Evolutionary conservation across 2,113 vertebrate species (phyloP), one percentile per base, ranked within the genome.

Genomic region (Cyanoderma ruficeps): DNA sequence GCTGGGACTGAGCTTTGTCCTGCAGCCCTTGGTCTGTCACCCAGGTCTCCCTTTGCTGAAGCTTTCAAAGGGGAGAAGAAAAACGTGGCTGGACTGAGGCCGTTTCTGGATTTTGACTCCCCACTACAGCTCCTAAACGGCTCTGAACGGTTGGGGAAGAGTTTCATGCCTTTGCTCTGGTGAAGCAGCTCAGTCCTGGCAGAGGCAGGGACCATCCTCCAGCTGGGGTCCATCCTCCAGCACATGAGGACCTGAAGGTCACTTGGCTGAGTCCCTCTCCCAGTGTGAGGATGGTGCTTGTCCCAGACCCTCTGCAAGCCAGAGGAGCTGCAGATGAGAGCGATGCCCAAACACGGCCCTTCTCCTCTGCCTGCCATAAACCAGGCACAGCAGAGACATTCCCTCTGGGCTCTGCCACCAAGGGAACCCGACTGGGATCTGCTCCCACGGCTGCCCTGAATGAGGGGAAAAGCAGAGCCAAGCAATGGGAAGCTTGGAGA

Each of bases 261-360:
- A 35, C 16, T 23, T 21, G 72, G 42, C 46, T 3, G 5, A 93
- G 17, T 1, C 9, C 37, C 30, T 23, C 53, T 72, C 75, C 88
- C 55, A 49, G 0, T 1, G 1, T 7, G 49, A 91, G 80, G 67
- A 19, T 9, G 14, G 49, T 44, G 80, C 25, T 57, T 35, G 68
- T 41, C 55, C 50, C 25, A 16, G 80, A 57, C 57, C 53, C 53
- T 50, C 49, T 42, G 49, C 12, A 57, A 93, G 35, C 13, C 63
- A 41, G 41, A 72, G 63, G 23, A 86, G 72, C 55, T 92, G 49
- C 70, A 92, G 80, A 52, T 2, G 6, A 83, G 41, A 83, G 69
- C 0, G 0, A 25, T 53, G 28, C 37, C 81, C 11, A 1, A 31
- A 27, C 80, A 47, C 0, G 0, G 37, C 77, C 37, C 16, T 61